Base-by-base conservation (phyloP, 2,797 vertebrate genomes). In the Cottoperca gobio region DNA sequence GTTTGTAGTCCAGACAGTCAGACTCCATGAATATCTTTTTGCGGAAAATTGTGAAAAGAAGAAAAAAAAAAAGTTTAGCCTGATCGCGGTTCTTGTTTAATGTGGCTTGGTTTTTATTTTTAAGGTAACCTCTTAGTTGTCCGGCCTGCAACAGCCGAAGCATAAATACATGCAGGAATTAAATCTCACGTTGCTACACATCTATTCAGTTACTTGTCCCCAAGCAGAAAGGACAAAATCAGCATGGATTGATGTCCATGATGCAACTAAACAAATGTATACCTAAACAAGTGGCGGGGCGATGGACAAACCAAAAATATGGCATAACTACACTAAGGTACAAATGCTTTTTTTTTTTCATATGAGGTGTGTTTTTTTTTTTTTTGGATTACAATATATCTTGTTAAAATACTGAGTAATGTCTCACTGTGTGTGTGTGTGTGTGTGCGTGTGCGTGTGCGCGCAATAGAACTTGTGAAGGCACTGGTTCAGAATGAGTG, bases 31-130 rank as follows among this genome's bases (percentile, higher is more conserved):
- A 86, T 83, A 77, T 73, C 58, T 76, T 83, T 84, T 81, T 83
- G 62, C 23, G 8, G 61, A 82, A 74, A 83, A 75, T 79, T 59
- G 40, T 58, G 26, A 77, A 69, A 70, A 91, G 84, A 82, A 45
- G 46, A 80, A 78, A 23, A 59, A 21, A 42, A 57, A 90, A 64
- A 83, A 77, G 35, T 91, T 92, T 92, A 94, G 93, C 92, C 90
- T 92, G 92, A 93, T 94, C 77, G 87, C 89, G 75, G 89, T 89
- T 93, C 88, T 93, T 90, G 87, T 89, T 95, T 88, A 84, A 86
- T 86, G 89, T 95, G 93, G 90, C 92, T 93, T 90, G 87, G 82
- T 89, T 93, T 89, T 89, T 71, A 73, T 81, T 33, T 86, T 87
- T 42, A 73, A 65, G 42, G 65, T 71, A 79, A 86, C 66, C 53